Evolutionary conservation across 2,113 vertebrate species (phyloP), one percentile per base, ranked within the genome.

Genomic region (Chinchilla lanigera): DNA sequence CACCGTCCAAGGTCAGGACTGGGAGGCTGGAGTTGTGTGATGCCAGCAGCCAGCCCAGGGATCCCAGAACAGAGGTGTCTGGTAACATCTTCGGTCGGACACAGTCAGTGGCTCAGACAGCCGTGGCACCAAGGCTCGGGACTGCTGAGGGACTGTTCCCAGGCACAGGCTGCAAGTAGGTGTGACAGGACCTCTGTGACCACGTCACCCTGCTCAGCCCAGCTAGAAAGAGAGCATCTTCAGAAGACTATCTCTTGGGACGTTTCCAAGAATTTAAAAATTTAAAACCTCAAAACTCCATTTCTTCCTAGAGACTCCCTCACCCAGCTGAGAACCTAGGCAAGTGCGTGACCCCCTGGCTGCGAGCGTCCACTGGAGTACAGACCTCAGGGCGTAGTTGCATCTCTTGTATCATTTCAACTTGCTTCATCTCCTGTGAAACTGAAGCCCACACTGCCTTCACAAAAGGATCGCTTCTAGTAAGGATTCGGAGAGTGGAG

Each of bases 71-170:
- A 16, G 63, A 80, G 84, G 73, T 14, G 1, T 56, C 65, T 73
- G 84, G 60, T 95, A 95, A 88, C 85, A 38, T 54, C 93, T 95
- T 89, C 84, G 95, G 90, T 87, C 60, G 86, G 87, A 89, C 14
- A 16, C 83, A 54, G 65, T 80, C 35, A 69, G 47, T 50, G 47
- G 47, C 47, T 50, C 47, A 50, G 47, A 5, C 47, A 50, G 47
- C 47, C 47, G 9, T 50, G 47, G 22, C 16, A 0, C 1, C 4
- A 44, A 52, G 69, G 14, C n/a, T 19, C 22, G 19, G 44, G 61
- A 16, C 82, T 35, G 4, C 63, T 4, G 3, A 50, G 54, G 24
- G 14, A 20, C 24, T 7, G 30, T 52, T n/a, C 63, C 41, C 5
- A 47, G 16, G 33, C 47, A 16, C 24, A 38, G 73, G 82, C 38